Percentiles rank a stretch among this genome's conserved stretches.
Evolutionary conservation across 2,797 vertebrate genomes (phyloP).

Genomic region (Sebastes cheni): DNA sequence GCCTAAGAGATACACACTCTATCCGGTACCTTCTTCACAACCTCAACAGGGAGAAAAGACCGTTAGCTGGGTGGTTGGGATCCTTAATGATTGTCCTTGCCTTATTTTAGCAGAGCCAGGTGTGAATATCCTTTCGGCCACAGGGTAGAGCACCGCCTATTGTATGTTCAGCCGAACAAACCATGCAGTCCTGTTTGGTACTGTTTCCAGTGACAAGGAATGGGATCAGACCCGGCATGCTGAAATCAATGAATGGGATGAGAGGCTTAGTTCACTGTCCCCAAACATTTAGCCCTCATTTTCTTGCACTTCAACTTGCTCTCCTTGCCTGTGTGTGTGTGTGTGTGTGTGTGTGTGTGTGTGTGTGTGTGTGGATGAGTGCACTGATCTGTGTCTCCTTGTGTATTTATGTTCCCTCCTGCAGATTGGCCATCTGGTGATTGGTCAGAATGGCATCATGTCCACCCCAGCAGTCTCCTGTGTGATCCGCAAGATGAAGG

Average conservation of each 20-base stretch:
- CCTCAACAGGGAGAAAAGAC: too few species aligned
- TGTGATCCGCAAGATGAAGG: constrained; percentile 95
- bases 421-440: constrained; percentile 92
- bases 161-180: too few species aligned
- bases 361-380: not conserved
- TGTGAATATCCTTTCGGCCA: too few species aligned
- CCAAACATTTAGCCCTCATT: not conserved
- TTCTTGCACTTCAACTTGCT: not conserved
- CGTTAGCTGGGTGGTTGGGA: too few species aligned
- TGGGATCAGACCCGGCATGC: not conserved
- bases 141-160: too few species aligned
- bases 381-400: not conserved
- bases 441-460: constrained; percentile 97
- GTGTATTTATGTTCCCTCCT: constrained; percentile 12
- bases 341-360: not conserved
- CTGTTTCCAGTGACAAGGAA: too few species aligned
- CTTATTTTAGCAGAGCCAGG: too few species aligned
- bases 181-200: too few species aligned
- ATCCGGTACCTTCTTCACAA: too few species aligned
- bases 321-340: not conserved
- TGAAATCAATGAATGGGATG: too few species aligned
- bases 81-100: too few species aligned
- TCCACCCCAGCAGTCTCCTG: constrained; percentile 98
- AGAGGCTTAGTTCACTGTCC: not conserved
- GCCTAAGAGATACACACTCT: too few species aligned